phyloP scores from a whole-genome alignment of 2,797 vertebrate species.

The Caiman crocodilus region DNA sequence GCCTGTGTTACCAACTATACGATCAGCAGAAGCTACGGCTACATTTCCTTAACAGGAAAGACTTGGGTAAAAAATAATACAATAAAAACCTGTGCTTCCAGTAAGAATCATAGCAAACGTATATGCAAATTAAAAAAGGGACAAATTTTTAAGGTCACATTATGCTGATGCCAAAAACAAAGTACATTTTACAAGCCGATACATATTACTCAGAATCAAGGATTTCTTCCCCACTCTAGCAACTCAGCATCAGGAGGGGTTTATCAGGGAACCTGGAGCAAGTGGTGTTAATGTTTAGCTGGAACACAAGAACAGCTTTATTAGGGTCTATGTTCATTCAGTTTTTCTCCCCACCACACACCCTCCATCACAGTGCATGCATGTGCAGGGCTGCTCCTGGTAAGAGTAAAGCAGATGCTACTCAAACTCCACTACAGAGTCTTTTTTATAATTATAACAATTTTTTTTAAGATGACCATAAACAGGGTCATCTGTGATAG shows the following conservation, averaged over 20 bases:
- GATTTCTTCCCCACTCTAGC: not conserved
- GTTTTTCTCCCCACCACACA: not conserved
- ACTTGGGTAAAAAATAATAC: constrained; percentile 28
- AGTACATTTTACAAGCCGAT: not conserved
- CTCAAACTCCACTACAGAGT: too few species aligned
- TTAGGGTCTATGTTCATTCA: not conserved
- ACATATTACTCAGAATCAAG: not conserved
- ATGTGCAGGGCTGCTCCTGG: not conserved
- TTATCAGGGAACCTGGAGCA: not conserved
- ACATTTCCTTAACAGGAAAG: constrained; percentile 14
- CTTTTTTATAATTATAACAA: not conserved
- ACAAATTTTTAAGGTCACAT: not conserved
- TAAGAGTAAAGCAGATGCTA: not conserved
- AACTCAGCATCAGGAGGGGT: not conserved
- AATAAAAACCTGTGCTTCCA: constrained; percentile 3
- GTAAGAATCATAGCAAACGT: not conserved
- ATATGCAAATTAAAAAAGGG: not conserved
- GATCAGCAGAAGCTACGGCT: not conserved
- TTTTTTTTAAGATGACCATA: not conserved
- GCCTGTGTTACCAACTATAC: not conserved
- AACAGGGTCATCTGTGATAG: not conserved
- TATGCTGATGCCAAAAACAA: not conserved
- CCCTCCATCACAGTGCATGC: not conserved
- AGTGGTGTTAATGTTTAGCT: not conserved
- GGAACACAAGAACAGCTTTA: not conserved